Base-by-base conservation (phyloP, 2,888 invertebrate species). In the Lasioglossum villosulum region DNA sequence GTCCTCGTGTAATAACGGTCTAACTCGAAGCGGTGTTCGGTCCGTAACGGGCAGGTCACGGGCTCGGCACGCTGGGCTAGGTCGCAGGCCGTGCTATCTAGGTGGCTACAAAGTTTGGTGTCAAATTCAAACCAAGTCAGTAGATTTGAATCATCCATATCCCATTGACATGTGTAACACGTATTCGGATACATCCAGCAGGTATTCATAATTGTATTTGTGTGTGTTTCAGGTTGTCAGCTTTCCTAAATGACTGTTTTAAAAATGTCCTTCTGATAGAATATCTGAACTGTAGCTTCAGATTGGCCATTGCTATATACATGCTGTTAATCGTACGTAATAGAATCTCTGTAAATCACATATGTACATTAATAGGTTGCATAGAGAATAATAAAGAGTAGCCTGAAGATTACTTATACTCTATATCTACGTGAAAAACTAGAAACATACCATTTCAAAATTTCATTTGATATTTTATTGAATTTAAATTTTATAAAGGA, bases 211-310 rank as follows among this genome's bases (percentile, higher is more conserved):
- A 63, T 63, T 30, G 5, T 63, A 37, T 37, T 37, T 59, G 16
- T 37, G 16, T 37, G 10, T 39, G 23, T 80, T 68, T 30, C 23
- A 92, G 92, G 91, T 88, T 91, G 89, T 89, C 89, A 1, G 89
- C 83, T 75, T 85, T 81, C 2, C 79, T 92, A 52, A 90, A 92
- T 39, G 82, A 91, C 56, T 86, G 80, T 23, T 92, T 92, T 48
- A 88, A 89, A 45, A 56, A 91, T 5, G 56, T 92, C 27, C 89
- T 92, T 5, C 71, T 92, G 30, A 75, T 86, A 42, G 92, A 92
- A 72, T 88, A 92, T 6, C 68, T 86, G 37, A 91, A 91, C 16
- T 89, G 86, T n/a, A 90, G 90, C 34, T 8, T 91, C 19, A 82
- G 91, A 6, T 72, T 92, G 68, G 92, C 88, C 6, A 78, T 92